These are phyloP conservation scores for Holcopasites calliopsidis DNA, from an alignment of 1,140 invertebrate species.

Conservation along the genomic window DNA sequence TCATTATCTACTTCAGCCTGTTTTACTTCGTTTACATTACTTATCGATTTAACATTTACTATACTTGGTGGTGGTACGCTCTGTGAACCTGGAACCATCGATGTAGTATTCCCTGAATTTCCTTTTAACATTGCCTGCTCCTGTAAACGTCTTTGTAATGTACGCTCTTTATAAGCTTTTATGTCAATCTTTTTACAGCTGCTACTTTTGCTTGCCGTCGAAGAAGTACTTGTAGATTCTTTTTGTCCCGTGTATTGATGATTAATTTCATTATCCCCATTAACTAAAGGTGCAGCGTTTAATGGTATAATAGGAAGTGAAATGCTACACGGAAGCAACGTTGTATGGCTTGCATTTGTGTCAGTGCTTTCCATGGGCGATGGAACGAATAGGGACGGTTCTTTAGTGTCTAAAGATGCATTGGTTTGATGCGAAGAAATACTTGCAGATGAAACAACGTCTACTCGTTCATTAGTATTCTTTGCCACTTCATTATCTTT, in stretches of 20 bases:
- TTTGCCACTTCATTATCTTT: background rate
- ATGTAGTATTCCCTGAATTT: background rate
- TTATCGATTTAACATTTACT: background rate
- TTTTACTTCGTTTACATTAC: background rate
- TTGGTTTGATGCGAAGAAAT: background rate
- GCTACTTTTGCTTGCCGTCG: background rate
- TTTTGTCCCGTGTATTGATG: background rate
- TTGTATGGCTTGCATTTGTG: no score
- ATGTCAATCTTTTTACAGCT: constrained; percentile 71
- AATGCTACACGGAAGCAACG: no score
- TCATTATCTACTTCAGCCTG: background rate
- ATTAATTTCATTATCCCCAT: background rate
- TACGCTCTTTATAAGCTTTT: constrained; percentile 72
- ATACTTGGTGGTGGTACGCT: background rate
- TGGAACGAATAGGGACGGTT: background rate
- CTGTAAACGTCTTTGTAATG: constrained; percentile 63
- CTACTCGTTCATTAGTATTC: background rate
- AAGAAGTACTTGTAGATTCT: background rate
- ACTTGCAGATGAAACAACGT: background rate
- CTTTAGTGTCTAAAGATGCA: background rate
- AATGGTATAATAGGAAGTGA: background rate
- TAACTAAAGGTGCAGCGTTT: no score
- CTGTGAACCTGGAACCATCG: background rate
- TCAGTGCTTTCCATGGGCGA: background rate
- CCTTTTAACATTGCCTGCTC: constrained; percentile 48